phyloP scores from a whole-genome alignment of 2,797 vertebrate species.

The Chaenodraco wilsoni region DNA sequence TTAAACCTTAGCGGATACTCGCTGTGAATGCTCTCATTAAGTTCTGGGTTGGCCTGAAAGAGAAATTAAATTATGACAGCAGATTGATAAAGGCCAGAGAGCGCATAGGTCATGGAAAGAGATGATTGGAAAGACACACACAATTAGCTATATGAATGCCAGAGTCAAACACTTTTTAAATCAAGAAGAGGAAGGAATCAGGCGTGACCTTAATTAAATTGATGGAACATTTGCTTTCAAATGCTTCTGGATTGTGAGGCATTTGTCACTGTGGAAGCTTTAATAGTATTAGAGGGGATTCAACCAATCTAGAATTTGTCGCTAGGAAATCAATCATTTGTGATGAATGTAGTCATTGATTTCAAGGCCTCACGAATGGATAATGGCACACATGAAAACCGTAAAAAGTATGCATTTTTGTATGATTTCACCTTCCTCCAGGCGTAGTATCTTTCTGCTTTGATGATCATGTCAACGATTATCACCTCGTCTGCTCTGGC shows the following conservation, averaged over 20 bases:
- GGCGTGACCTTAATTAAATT: slow-evolving; percentile 56
- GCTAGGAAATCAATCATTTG: slow-evolving; percentile 46
- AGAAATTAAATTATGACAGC: slow-evolving; percentile 81
- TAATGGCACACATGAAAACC: slow-evolving; percentile 11
- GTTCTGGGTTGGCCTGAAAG: slow-evolving; percentile 82
- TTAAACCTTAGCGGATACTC: slow-evolving; percentile 87
- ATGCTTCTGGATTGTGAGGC: slow-evolving; percentile 38
- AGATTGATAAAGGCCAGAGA: slow-evolving; percentile 74
- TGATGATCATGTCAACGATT: slow-evolving; percentile 94
- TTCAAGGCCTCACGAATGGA: slow-evolving; percentile 29
- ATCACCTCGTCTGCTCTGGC: slow-evolving; percentile 88
- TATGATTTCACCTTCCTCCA: slow-evolving; percentile 78
- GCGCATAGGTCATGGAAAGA: slow-evolving; percentile 19
- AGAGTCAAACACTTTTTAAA: slow-evolving; percentile 41
- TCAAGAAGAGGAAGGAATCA: slow-evolving; percentile 34
- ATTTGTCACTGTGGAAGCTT: slow-evolving; percentile 26
- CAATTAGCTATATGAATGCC: slow-evolving; percentile 64
- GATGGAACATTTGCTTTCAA: slow-evolving; percentile 51
- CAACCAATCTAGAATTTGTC: slow-evolving; percentile 38
- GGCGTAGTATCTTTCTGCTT: slow-evolving; percentile 89
- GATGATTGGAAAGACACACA: slow-evolving; percentile 50
- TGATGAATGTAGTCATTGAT: slow-evolving; percentile 56
- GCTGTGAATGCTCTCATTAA: slow-evolving; percentile 66
- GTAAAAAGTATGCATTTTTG: not conserved
- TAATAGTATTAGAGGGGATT: slow-evolving; percentile 51